Evolutionary conservation across 2,888 invertebrate genomes (phyloP).

Genomic region (Synergus gifuensis): DNA sequence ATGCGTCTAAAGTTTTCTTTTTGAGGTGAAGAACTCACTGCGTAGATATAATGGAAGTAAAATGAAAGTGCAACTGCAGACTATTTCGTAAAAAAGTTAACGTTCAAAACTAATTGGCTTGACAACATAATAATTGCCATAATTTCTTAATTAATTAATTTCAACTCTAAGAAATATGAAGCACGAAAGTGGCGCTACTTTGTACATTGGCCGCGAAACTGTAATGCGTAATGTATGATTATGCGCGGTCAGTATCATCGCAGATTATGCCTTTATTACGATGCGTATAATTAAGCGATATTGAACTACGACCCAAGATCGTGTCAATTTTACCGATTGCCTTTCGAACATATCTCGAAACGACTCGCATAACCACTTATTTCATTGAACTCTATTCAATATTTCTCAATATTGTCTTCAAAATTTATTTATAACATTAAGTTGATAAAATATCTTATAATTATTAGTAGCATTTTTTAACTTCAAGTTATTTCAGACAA

Average conservation of each 20-base stretch:
- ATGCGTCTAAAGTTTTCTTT: background rate
- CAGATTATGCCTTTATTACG: constrained; percentile 10
- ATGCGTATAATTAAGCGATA: constrained; percentile 13
- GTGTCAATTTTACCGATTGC: background rate
- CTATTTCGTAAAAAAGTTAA: background rate
- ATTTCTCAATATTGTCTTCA: background rate
- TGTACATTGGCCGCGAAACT: background rate
- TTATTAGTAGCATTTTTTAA: background rate
- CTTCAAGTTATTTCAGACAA: too few relatives aligned
- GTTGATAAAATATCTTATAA: background rate
- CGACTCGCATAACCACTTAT: background rate
- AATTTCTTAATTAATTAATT: background rate
- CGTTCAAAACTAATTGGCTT: background rate
- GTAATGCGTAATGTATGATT: background rate
- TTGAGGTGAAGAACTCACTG: background rate
- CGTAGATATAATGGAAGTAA: background rate
- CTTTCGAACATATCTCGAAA: background rate
- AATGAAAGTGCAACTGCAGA: background rate
- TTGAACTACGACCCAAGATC: constrained; percentile 6
- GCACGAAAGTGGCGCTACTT: background rate
- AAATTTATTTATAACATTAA: background rate
- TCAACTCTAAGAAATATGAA: background rate
- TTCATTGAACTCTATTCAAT: background rate
- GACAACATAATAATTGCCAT: background rate
- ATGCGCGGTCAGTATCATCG: constrained; percentile 17